phyloP scores from a whole-genome alignment of 2,113 vertebrate genomes.

The Tragelaphus scriptus region DNA sequence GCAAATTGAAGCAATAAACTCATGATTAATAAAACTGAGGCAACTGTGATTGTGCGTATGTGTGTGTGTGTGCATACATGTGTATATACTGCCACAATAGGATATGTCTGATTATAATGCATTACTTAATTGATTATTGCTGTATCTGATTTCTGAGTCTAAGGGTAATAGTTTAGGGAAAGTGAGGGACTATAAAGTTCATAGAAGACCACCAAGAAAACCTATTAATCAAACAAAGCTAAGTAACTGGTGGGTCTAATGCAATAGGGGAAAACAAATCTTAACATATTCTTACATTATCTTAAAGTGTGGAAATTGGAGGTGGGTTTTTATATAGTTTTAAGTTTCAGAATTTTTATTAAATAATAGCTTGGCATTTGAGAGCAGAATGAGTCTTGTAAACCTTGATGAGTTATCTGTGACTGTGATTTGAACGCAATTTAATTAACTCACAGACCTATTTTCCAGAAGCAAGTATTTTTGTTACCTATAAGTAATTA shows the following conservation, averaged over 20 bases:
- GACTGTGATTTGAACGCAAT: background rate
- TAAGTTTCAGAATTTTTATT: background rate
- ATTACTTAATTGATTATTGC: background rate
- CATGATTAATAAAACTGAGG: background rate
- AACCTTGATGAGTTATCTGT: background rate
- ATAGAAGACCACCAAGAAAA: background rate
- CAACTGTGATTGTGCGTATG: background rate
- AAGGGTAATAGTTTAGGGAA: background rate
- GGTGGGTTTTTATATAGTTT: background rate
- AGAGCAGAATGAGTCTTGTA: background rate
- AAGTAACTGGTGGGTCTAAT: background rate
- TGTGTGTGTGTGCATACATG: background rate
- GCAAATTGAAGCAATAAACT: background rate
- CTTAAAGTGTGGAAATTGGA: background rate
- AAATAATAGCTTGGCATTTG: background rate
- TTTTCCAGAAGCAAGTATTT: background rate
- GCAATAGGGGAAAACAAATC: background rate
- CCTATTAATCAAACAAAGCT: background rate
- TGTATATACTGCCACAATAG: background rate
- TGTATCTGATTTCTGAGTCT: background rate
- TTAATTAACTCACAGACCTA: background rate
- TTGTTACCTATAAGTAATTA: background rate
- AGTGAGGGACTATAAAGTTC: background rate
- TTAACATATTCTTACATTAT: background rate
- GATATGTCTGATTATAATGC: background rate